Conservation (phyloP, 37 sponge, comb jelly and placozoan genomes). For the Halisarca cf. caerulea region DNA sequence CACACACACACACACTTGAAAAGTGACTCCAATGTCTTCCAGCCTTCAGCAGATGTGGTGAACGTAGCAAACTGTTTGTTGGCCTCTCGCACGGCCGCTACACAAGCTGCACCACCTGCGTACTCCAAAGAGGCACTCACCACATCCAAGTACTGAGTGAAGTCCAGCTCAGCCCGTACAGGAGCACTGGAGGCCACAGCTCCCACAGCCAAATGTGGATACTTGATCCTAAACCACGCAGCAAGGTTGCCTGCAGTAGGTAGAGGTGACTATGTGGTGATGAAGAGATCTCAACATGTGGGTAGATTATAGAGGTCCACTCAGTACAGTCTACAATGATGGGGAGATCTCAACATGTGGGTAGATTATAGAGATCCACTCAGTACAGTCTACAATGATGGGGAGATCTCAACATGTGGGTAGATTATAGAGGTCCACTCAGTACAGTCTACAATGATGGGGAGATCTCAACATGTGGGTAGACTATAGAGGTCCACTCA, state of each 20-base stretch:
- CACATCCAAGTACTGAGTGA: conserved; percentile 80
- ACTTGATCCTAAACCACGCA: conserved; percentile 77
- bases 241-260: conserved; percentile 63
- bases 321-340: too few species aligned
- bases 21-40: background rate
- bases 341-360: too few species aligned
- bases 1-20: background rate
- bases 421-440: too few species aligned
- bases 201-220: conserved; percentile 73
- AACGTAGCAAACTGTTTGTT: background rate
- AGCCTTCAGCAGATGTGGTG: background rate
- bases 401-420: too few species aligned
- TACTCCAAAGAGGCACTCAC: conserved; percentile 62
- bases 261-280: too few species aligned
- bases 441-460: too few species aligned
- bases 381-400: too few species aligned
- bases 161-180: conserved; percentile 67
- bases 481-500: too few species aligned
- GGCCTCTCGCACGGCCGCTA: conserved; percentile 14
- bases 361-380: too few species aligned
- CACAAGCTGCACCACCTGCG: conserved; percentile 35
- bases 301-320: too few species aligned
- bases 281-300: too few species aligned
- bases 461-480: too few species aligned
- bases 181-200: conserved; percentile 90